These are phyloP conservation scores for Candoia aspera DNA, from an alignment of 2,113 vertebrate genomes.

Conservation along the genomic window DNA sequence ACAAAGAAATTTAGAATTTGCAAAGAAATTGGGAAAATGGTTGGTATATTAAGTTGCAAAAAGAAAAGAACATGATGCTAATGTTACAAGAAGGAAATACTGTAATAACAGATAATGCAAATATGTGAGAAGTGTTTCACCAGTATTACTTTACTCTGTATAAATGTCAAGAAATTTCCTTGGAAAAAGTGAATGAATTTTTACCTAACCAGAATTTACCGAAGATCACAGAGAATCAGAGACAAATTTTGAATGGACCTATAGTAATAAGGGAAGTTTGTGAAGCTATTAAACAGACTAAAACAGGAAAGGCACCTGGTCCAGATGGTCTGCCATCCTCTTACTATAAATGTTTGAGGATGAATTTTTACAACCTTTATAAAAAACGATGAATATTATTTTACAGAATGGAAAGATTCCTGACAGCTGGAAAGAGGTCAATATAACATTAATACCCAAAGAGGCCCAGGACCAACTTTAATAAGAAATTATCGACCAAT, in stretches of 20 bases:
- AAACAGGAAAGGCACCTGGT: neutral
- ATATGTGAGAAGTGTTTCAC: neutral
- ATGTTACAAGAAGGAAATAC: neutral
- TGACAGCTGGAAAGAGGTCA: neutral
- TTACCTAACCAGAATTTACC: neutral
- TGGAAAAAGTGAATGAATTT: neutral
- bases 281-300: neutral
- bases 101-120: neutral
- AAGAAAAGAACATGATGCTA: neutral
- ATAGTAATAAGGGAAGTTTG: neutral
- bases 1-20: neutral
- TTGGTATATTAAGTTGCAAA: neutral
- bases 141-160: neutral
- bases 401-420: neutral
- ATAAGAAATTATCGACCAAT: too few species aligned
- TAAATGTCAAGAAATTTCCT: neutral
- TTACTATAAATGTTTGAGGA: neutral
- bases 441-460: neutral
- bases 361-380: neutral
- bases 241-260: neutral
- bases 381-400: neutral
- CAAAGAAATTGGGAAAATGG: neutral
- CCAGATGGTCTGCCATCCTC: neutral
- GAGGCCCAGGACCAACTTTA: neutral
- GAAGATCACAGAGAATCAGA: neutral